These are phyloP conservation scores for Bufo gargarizans DNA, from an alignment of 2,113 vertebrate species.

Conservation along the genomic window DNA sequence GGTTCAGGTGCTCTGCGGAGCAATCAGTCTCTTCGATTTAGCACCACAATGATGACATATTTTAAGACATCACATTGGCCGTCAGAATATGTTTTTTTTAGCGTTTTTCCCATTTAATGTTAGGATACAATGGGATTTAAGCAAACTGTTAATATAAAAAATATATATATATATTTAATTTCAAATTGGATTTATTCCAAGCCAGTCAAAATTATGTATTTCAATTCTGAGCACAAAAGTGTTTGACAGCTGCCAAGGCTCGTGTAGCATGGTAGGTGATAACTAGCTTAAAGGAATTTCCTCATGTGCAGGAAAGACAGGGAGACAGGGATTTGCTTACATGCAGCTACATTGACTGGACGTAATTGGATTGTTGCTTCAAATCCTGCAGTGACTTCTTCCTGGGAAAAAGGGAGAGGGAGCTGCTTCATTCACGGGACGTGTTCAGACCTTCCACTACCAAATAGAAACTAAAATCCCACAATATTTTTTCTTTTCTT, in stretches of 20 bases:
- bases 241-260: slow-evolving; percentile 7
- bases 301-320: not conserved
- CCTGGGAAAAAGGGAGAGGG: not conserved
- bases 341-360: not conserved
- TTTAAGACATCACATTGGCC: not conserved
- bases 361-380: not conserved
- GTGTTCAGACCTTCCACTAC: not conserved
- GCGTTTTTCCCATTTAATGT: not conserved
- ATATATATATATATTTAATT: too few relatives aligned
- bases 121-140: not conserved
- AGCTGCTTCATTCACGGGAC: not conserved
- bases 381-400: not conserved
- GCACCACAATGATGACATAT: not conserved
- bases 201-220: not conserved
- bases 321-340: not conserved
- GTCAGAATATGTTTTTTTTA: not conserved
- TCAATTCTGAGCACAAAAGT: not conserved
- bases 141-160: not conserved
- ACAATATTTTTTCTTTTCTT: not conserved
- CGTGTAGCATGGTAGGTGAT: not conserved
- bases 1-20: not conserved
- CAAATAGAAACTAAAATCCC: not conserved
- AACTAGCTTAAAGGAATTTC: not conserved
- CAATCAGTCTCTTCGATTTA: not conserved
- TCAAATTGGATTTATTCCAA: not conserved